Base-by-base conservation (phyloP, 2,888 invertebrate species). In the Nomada flava region DNA sequence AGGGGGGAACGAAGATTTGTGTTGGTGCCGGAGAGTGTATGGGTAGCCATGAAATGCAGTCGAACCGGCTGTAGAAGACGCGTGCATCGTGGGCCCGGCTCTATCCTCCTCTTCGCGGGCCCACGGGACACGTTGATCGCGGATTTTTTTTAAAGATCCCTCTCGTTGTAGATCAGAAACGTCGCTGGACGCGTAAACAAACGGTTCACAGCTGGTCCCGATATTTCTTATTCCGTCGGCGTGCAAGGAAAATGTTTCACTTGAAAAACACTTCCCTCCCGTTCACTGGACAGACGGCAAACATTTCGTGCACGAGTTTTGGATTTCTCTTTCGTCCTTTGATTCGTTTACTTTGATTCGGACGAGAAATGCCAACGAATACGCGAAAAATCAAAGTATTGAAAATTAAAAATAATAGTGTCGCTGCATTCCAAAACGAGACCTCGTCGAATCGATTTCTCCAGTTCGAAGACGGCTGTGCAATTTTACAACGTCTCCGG, bases 21-120 rank as follows among this genome's bases (percentile, higher is more conserved):
- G 69, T 63, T 53, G 20, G 0, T 15, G 57, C 57, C 64, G 11
- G 1, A 18, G 79, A 42, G 79, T 63, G 85, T 84, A 79, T 65
- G 79, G 85, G 84, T 64, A 79, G 72, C 79, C 89, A 86, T 89
- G 86, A 91, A 91, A 91, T 91, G 91, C 88, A 88, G 91, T 91
- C 87, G 89, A 88, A 91, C 90, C 91, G 89, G 90, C 91, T 91
- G 83, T 9, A 65, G 78, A 84, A 78, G 87, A 80, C 79, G 78
- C 84, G 64, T 65, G 82, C 70, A 79, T 60, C 79, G 83, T 80
- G 72, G 64, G 57, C 62, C 53, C 59, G 76, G 77, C 73, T 65
- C 73, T 4, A 79, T 77, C 79, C 82, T 82, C 65, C 11, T 84
- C 80, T 83, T 72, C 64, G 87, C 42, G 68, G 63, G 64, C 73